A percentile compares a stretch with the other conserved stretches of the same genome.
Evolutionary conservation across 30 jellyfish, hydroid and myxozoan species (phyloP).

Genomic region (Turritopsis dohrnii): DNA sequence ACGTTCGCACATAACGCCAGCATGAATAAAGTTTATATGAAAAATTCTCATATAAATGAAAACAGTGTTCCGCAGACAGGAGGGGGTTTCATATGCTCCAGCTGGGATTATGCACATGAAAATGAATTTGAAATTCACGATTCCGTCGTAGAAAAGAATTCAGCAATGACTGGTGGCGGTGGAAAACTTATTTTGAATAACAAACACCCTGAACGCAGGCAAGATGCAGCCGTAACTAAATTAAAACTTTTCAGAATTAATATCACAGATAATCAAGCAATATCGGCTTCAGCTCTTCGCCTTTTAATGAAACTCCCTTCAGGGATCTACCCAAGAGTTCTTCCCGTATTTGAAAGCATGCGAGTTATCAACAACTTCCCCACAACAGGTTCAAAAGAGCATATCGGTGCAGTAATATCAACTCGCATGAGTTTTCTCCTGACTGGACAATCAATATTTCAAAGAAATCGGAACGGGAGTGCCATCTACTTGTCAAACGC

Average conservation of each 20-base stretch:
- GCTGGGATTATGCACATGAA: conserved; percentile 61
- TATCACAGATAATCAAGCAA: conserved; percentile 33
- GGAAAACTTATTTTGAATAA: conserved; percentile 43
- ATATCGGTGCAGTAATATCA: conserved; percentile 53
- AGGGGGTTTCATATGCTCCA: conserved; percentile 46
- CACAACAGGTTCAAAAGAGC: conserved; percentile 38
- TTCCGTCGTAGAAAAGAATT: conserved; percentile 23
- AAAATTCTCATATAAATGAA: conserved; percentile 20
- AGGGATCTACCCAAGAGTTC: conserved; percentile 26
- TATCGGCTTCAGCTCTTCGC: conserved; percentile 58
- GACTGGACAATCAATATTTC: conserved; percentile 21
- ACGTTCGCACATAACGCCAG: conserved; percentile 49
- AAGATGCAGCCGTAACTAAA: conserved; percentile 24
- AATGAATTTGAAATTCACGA: not conserved
- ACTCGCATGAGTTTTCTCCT: conserved; percentile 43
- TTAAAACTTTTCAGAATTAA: conserved; percentile 34
- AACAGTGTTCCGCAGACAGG: too few species aligned
- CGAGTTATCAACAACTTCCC: conserved; percentile 34
- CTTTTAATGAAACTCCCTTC: conserved; percentile 38
- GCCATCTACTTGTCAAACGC: conserved; percentile 52
- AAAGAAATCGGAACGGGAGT: conserved; percentile 36
- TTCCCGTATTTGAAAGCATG: conserved; percentile 34
- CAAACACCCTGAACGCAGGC: conserved; percentile 29
- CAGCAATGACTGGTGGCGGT: conserved; percentile 67
- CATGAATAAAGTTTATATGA: conserved; percentile 1